Conservation (phyloP, 2,797 vertebrate genomes). For the Microctenopoma lineatum region DNA sequence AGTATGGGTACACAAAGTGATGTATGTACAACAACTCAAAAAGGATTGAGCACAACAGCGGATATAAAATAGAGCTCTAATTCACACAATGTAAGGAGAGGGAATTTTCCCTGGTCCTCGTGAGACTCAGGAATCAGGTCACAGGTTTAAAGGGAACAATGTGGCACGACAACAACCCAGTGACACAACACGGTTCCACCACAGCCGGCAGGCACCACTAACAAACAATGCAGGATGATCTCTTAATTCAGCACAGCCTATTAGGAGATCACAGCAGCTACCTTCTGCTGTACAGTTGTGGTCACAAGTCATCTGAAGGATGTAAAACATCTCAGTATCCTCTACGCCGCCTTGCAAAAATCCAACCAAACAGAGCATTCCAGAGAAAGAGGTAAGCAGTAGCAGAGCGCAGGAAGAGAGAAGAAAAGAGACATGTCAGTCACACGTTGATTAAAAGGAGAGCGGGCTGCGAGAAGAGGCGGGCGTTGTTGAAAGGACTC, state of each 20-base stretch:
- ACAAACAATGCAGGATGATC: conserved; percentile 83
- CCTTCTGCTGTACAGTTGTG: conserved; percentile 99
- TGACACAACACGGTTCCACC: conserved; percentile 60
- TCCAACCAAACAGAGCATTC: conserved; percentile 86
- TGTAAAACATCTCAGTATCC: conserved; percentile 97
- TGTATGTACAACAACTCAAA: conserved; percentile 11
- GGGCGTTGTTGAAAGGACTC: conserved; percentile 38
- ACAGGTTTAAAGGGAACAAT: conserved; percentile 41
- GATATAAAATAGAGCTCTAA: conserved; percentile 18
- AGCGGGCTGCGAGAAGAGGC: conserved; percentile 49
- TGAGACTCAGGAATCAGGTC: conserved; percentile 38
- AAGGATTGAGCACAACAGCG: conserved; percentile 13
- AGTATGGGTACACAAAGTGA: conserved; percentile 5
- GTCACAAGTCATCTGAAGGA: conserved; percentile 99
- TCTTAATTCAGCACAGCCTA: conserved; percentile 76
- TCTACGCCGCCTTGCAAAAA: conserved; percentile 92
- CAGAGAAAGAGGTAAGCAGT: conserved; percentile 74
- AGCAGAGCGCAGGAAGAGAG: conserved; percentile 65
- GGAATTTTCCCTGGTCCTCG: conserved; percentile 16
- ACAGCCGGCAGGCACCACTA: conserved; percentile 62
- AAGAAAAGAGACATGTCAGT: conserved; percentile 76
- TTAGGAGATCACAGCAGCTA: conserved; percentile 96
- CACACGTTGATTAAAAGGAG: conserved; percentile 72
- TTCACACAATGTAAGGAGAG: conserved; percentile 18
- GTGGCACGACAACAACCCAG: conserved; percentile 51